Evolutionary conservation across 2,797 vertebrate genomes (phyloP).

Genomic region (Hippopotamyrus pictus): DNA sequence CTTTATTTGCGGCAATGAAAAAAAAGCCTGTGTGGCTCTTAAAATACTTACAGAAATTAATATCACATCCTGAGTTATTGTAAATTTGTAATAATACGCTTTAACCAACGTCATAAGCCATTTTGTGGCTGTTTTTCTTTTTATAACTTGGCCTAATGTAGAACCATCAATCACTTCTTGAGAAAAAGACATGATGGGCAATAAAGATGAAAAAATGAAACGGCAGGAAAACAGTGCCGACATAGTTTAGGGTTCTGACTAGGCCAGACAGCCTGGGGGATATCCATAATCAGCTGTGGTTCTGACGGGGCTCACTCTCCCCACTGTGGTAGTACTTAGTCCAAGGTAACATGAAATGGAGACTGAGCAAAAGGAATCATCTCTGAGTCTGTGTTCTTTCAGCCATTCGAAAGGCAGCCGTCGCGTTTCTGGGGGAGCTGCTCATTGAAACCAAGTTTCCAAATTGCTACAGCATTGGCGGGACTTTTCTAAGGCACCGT

Average conservation of each 20-base stretch:
- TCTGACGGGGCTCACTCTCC: slow-evolving; percentile 67
- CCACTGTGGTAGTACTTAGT: slow-evolving; percentile 45
- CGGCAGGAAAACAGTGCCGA: neutral
- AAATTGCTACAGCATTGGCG: neutral
- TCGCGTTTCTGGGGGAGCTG: neutral
- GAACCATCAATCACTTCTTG: slow-evolving; percentile 67
- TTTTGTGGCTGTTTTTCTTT: slow-evolving; percentile 51
- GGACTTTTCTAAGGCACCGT: neutral
- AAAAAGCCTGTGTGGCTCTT: slow-evolving; percentile 61
- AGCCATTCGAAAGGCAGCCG: neutral
- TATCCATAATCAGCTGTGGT: slow-evolving; percentile 49
- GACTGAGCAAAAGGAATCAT: neutral
- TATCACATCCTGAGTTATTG: slow-evolving; percentile 54
- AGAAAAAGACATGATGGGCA: slow-evolving; percentile 30
- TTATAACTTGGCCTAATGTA: slow-evolving; percentile 57
- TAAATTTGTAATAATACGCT: slow-evolving; percentile 61
- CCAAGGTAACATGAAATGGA: slow-evolving; percentile 1
- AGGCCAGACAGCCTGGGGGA: slow-evolving; percentile 48
- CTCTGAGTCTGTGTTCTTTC: neutral
- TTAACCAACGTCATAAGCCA: slow-evolving; percentile 63
- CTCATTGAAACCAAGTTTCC: neutral
- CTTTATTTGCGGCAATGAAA: slow-evolving; percentile 68
- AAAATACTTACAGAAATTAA: slow-evolving; percentile 56
- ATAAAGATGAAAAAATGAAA: slow-evolving; percentile 16
- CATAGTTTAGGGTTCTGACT: slow-evolving; percentile 10